These are phyloP conservation scores for Vimba vimba DNA, from an alignment of 2,113 vertebrate genomes.

Conservation along the genomic window DNA sequence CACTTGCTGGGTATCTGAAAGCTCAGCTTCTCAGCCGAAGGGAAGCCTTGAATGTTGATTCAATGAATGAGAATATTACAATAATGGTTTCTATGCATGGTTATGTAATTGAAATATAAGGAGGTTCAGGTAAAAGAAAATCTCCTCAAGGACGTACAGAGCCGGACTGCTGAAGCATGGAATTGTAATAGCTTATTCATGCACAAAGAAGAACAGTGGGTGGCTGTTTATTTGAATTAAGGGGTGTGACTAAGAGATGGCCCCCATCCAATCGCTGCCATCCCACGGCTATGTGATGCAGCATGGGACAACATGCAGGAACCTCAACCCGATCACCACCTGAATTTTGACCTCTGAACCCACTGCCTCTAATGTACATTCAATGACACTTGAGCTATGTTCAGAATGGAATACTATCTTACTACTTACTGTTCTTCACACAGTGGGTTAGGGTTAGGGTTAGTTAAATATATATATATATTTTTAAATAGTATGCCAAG, in stretches of 20 bases:
- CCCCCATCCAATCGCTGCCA: background rate
- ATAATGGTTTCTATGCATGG: conserved; percentile 15
- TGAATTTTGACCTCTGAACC: background rate
- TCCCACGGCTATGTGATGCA: background rate
- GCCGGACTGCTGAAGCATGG: conserved; percentile 14
- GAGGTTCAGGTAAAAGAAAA: conserved; percentile 27
- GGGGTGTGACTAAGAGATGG: conserved; percentile 1
- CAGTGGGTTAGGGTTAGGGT: too few relatives aligned
- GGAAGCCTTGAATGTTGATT: conserved; percentile 6
- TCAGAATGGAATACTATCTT: background rate
- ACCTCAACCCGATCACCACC: background rate
- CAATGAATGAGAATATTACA: conserved; percentile 32
- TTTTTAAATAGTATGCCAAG: background rate
- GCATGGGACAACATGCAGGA: background rate
- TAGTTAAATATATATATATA: too few relatives aligned
- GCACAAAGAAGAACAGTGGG: background rate
- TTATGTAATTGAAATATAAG: conserved; percentile 23
- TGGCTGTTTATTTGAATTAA: conserved; percentile 11
- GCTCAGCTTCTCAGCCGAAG: background rate
- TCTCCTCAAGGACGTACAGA: conserved; percentile 38
- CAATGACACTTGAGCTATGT: background rate
- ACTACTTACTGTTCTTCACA: background rate
- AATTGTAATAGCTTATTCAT: conserved; percentile 25
- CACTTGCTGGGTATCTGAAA: background rate
- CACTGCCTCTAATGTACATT: background rate